A percentile compares a stretch with the other conserved stretches of the same genome.
phyloP scores from a whole-genome alignment of 2,797 vertebrate species.

The Gila robusta region DNA sequence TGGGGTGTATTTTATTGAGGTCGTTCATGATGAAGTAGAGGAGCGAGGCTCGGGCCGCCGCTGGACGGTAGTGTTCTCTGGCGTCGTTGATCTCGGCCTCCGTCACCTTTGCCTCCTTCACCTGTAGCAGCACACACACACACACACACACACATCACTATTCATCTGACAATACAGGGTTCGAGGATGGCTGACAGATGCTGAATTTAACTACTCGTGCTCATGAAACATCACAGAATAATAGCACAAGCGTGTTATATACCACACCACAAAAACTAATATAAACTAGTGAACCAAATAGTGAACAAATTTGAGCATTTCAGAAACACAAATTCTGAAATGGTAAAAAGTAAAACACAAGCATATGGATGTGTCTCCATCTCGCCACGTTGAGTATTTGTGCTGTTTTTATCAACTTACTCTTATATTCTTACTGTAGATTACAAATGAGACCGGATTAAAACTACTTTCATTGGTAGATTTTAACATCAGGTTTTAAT shows the following conservation, averaged over 20 bases:
- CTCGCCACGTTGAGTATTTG: too few relatives aligned
- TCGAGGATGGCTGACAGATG: not conserved
- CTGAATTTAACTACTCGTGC: too few relatives aligned
- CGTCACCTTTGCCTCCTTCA: constrained; percentile 90
- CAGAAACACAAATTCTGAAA: not conserved
- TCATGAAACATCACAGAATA: too few relatives aligned
- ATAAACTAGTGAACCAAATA: not conserved
- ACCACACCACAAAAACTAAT: not conserved
- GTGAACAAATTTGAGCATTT: not conserved
- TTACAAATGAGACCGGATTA: not conserved
- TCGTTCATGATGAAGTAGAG: constrained; percentile 95
- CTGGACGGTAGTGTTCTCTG: constrained; percentile 90
- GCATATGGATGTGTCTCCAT: not conserved
- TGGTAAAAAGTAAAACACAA: too few relatives aligned
- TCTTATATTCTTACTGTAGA: not conserved
- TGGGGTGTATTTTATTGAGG: constrained; percentile 93
- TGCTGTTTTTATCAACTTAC: not conserved
- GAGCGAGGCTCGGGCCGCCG: constrained; percentile 87
- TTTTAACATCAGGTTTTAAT: not conserved
- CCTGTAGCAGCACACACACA: constrained; percentile 74
- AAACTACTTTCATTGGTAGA: not conserved
- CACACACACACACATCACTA: too few relatives aligned
- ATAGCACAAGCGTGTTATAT: too few relatives aligned
- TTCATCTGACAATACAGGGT: too few relatives aligned
- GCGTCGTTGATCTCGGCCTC: constrained; percentile 92